Conservation (phyloP, 2,797 vertebrate species). For the Periophthalmus magnuspinnatus region DNA sequence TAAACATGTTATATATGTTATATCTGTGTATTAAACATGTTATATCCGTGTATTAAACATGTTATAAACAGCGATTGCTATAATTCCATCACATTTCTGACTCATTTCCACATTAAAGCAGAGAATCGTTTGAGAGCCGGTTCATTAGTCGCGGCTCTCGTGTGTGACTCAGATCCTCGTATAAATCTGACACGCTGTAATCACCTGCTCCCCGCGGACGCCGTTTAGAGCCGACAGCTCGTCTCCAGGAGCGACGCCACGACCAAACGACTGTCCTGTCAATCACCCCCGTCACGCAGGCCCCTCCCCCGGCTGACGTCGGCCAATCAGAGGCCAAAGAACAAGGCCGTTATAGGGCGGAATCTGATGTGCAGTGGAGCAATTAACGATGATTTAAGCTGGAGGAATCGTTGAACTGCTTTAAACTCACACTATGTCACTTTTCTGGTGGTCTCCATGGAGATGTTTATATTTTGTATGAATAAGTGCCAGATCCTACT, state of each 20-base stretch:
- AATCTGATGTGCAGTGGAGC: conserved; percentile 6
- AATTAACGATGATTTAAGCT: neutral
- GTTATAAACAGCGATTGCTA: neutral
- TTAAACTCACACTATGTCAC: no score
- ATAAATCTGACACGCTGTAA: neutral
- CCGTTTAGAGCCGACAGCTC: conserved; percentile 41
- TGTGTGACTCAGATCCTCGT: neutral
- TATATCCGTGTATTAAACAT: no score
- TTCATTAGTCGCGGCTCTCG: neutral
- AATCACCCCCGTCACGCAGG: conserved; percentile 23
- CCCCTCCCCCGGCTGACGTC: neutral
- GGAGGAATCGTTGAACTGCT: no score
- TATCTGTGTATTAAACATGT: no score
- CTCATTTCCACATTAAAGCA: neutral
- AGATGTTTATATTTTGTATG: no score
- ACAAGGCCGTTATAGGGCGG: neutral
- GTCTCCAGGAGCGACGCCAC: conserved; percentile 19
- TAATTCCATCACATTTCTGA: neutral
- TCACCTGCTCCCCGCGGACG: conserved; percentile 17
- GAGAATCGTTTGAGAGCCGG: neutral
- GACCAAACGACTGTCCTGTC: conserved; percentile 26
- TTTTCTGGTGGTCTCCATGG: no score
- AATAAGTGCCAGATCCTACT: no score
- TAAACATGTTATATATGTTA: no score
- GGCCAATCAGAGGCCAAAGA: neutral